Evolutionary conservation across 2,888 invertebrate genomes (phyloP).

Genomic region (Epistrophe eligans): DNA sequence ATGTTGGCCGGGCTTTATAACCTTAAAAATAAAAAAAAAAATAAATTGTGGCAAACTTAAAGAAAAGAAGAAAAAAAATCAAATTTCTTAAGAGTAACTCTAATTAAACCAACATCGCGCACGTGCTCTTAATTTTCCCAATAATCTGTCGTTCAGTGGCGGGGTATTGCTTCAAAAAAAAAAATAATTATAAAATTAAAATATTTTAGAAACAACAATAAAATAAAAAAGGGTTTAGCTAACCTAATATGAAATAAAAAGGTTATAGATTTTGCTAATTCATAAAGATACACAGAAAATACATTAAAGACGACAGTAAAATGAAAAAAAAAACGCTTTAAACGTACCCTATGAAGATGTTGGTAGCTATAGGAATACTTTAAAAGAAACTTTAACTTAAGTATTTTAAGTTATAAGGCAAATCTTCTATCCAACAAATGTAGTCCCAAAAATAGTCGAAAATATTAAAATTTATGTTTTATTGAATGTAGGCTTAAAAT

Average conservation of each 20-base stretch:
- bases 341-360: too few species aligned
- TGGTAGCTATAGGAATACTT: too few species aligned
- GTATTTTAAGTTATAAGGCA: too few species aligned
- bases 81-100: constrained; percentile 36
- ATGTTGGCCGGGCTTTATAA: not conserved
- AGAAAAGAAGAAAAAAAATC: constrained; percentile 9
- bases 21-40: not conserved
- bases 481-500: too few species aligned
- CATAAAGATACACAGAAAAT: not conserved
- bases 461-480: too few species aligned
- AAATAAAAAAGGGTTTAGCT: constrained; percentile 27
- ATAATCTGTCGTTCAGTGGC: constrained; percentile 59
- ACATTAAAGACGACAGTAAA: not conserved
- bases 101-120: constrained; percentile 69
- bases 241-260: constrained; percentile 1
- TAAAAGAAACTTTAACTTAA: too few species aligned
- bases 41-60: not conserved
- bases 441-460: too few species aligned
- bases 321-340: not conserved
- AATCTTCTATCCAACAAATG: too few species aligned
- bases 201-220: constrained; percentile 7
- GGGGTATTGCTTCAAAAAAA: constrained; percentile 31
- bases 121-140: constrained; percentile 67
- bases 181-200: constrained; percentile 68
- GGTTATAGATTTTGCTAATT: constrained; percentile 20